phyloP scores from a whole-genome alignment of 2,888 invertebrate species.

The Dasypogon diadema region DNA sequence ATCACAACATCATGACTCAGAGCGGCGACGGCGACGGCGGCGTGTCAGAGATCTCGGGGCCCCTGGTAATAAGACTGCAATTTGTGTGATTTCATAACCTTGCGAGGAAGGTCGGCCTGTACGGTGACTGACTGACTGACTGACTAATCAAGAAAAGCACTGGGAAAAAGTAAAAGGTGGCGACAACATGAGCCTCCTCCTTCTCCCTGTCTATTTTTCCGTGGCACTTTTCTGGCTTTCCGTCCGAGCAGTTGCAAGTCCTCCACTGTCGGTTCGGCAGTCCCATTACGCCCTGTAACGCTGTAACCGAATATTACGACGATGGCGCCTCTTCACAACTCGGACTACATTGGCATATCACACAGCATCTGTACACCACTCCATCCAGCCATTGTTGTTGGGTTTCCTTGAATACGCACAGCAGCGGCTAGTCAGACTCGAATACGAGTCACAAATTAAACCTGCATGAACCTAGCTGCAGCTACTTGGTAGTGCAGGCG shows the following conservation, averaged over 20 bases:
- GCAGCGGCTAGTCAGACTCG: background rate
- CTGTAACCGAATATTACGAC: constrained; percentile 33
- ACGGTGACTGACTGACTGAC: background rate
- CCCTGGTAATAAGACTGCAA: background rate
- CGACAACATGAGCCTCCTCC: background rate
- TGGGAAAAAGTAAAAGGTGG: background rate
- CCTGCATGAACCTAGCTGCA: background rate
- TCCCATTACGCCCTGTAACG: background rate
- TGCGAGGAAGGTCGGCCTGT: background rate
- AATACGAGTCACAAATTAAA: background rate
- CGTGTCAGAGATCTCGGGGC: too few species aligned
- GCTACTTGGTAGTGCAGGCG: background rate
- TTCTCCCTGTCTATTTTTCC: background rate
- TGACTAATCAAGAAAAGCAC: background rate
- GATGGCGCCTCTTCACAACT: constrained; percentile 36
- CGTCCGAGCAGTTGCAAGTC: constrained; percentile 11
- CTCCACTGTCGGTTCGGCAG: background rate
- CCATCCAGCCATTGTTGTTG: background rate
- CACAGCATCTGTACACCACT: constrained; percentile 4
- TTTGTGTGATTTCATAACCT: background rate
- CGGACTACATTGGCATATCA: constrained; percentile 16
- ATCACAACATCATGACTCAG: too few species aligned
- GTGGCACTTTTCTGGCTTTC: constrained; percentile 41
- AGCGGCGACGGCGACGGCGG: too few species aligned
- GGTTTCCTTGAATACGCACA: constrained; percentile 1